Evolutionary conservation across 2,797 vertebrate genomes (phyloP).

Genomic region (Schizopygopsis pylzovi): DNA sequence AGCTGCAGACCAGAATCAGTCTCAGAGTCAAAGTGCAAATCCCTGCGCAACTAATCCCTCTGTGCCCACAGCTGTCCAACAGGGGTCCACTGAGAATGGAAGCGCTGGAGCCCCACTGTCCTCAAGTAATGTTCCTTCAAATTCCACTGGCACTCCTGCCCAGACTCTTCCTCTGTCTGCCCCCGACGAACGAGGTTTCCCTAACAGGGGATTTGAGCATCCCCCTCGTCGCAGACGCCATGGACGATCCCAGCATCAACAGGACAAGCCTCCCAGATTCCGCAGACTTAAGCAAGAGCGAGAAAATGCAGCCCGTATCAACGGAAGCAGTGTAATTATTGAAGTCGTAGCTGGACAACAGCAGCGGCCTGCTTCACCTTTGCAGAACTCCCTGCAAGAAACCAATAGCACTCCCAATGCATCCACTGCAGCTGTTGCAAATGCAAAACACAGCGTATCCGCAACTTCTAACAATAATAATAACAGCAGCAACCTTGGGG

Average conservation of each 20-base stretch:
- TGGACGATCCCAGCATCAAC: conserved; percentile 90
- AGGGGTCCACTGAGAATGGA: conserved; percentile 75
- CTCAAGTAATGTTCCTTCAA: conserved; percentile 65
- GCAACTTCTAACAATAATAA: conserved; percentile 69
- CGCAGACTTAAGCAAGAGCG: conserved; percentile 89
- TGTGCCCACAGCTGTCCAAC: conserved; percentile 60
- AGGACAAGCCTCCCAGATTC: conserved; percentile 93
- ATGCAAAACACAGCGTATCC: conserved; percentile 71
- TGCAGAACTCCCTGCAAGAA: conserved; percentile 74
- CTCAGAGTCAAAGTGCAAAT: conserved; percentile 71
- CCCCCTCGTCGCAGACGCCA: conserved; percentile 84
- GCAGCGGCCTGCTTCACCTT: conserved; percentile 65
- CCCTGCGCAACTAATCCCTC: conserved; percentile 40
- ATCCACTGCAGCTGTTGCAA: conserved; percentile 61
- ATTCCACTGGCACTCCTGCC: conserved; percentile 63
- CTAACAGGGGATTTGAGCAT: conserved; percentile 80
- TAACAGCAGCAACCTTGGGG: conserved; percentile 69
- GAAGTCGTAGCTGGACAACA: conserved; percentile 65
- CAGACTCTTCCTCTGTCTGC: conserved; percentile 64
- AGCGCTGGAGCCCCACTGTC: conserved; percentile 65
- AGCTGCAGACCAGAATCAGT: conserved; percentile 66
- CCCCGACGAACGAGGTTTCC: conserved; percentile 67
- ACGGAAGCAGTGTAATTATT: conserved; percentile 76
- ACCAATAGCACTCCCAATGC: conserved; percentile 68
- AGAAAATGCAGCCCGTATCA: conserved; percentile 87